These are phyloP conservation scores for Pseudois nayaur DNA, from an alignment of 2,113 vertebrate species.

Conservation along the genomic window DNA sequence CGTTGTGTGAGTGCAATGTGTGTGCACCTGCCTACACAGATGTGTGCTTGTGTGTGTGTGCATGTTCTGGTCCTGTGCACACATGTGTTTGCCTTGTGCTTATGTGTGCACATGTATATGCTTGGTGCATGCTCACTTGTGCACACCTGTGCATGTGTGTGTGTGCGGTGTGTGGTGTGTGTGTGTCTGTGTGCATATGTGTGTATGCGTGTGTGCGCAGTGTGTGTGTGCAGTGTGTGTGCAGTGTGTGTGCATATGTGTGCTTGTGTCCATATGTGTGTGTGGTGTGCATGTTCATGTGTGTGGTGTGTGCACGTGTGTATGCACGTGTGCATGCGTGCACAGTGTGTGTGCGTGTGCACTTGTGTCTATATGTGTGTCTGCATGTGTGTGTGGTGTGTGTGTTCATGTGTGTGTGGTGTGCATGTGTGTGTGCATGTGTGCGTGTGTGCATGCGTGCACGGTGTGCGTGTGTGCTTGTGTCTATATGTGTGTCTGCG, in stretches of 20 bases:
- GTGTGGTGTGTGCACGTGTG: not conserved
- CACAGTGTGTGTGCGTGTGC: rapidly evolving
- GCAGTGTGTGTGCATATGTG: too few relatives aligned
- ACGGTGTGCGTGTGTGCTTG: too few relatives aligned
- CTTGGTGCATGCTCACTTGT: not conserved
- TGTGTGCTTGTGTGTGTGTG: rapidly evolving
- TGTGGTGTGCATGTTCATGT: too few relatives aligned
- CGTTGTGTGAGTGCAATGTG: rapidly evolving
- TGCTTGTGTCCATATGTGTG: too few relatives aligned
- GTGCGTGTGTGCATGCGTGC: rapidly evolving
- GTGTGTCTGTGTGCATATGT: too few relatives aligned
- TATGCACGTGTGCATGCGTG: rapidly evolving
- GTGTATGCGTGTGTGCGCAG: too few relatives aligned
- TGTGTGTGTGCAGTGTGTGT: too few relatives aligned
- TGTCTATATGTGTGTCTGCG: too few relatives aligned
- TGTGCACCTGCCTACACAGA: not conserved
- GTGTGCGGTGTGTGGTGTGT: not conserved
- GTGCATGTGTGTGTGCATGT: too few relatives aligned
- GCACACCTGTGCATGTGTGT: not conserved
- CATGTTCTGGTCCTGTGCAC: rapidly evolving
- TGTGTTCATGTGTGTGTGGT: too few relatives aligned
- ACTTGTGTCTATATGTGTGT: too few relatives aligned
- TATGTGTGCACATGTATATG: not conserved
- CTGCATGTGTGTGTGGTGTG: too few relatives aligned
- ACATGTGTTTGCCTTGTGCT: rapidly evolving